A percentile compares a stretch with the other conserved stretches of the same genome.
These are phyloP conservation scores for Eutolmus rufibarbis DNA, from an alignment of 2,888 invertebrate species.

Conservation along the genomic window DNA sequence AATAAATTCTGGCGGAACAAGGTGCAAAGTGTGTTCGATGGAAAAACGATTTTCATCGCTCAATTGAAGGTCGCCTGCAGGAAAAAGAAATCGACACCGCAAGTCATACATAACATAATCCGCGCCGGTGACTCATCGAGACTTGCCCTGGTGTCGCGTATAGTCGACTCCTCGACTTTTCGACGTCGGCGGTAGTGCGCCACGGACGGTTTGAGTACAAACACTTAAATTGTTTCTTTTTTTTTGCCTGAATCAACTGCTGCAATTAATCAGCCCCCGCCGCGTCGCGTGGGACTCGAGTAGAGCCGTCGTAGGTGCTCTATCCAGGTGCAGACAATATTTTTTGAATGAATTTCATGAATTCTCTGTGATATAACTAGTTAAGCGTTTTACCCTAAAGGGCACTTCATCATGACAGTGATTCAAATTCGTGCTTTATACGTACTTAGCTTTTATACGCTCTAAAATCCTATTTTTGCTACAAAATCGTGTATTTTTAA, in stretches of 20 bases:
- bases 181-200: background rate
- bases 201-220: background rate
- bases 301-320: background rate
- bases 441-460: slow-evolving; percentile 21
- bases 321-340: background rate
- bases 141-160: background rate
- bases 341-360: background rate
- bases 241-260: background rate
- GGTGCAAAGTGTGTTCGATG: background rate
- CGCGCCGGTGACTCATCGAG: slow-evolving; percentile 4
- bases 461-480: slow-evolving; percentile 22
- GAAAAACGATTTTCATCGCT: background rate
- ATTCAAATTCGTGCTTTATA: slow-evolving; percentile 14
- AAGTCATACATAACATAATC: background rate
- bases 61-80: slow-evolving; percentile 9
- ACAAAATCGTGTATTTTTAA: background rate
- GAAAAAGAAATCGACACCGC: slow-evolving; percentile 7
- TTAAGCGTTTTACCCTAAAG: background rate
- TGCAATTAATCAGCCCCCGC: background rate
- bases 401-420: background rate
- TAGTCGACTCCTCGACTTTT: background rate
- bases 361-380: slow-evolving; percentile 31
- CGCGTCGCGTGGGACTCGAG: background rate
- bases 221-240: background rate
- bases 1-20: background rate